Evolutionary conservation across 2,797 vertebrate genomes (phyloP), one percentile per base, ranked within the genome.

Genomic region (Aeoliscus strigatus): DNA sequence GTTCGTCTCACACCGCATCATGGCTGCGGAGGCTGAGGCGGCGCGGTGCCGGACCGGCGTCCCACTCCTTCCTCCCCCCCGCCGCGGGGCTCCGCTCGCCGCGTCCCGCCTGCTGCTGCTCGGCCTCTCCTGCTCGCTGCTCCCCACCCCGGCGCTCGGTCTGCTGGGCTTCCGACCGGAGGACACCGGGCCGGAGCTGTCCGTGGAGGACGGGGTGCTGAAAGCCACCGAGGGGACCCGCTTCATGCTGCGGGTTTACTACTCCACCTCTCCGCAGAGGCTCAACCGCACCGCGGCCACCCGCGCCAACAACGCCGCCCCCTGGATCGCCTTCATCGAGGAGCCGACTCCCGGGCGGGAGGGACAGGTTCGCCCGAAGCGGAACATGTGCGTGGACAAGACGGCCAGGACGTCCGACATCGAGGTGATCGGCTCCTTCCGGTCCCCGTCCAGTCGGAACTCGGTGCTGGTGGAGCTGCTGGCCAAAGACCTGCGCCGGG

Each of bases 151-250:
- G 30, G 90, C 90, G 75, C n/a, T n/a, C n/a, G n/a, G n/a, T n/a
- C 84, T 97, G 48, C 87, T 96, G 46, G 93, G 93, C 21, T 85
- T 98, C 57, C 84, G 94, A 32, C 93, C 94, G 2, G 94, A 98
- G 68, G 92, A 94, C 82, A 98, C 94, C 52, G 90, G 89, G n/a
- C n/a, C n/a, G 23, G 85, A 86, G 39, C 87, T 96, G 57, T 93
- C 90, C 39, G 89, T 98, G 62, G 91, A 91, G 59, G 86, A 90
- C 35, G 94, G 94, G 36, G 80, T 94, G 40, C 79, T 98, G 71
- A 90, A 85, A 46, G 92, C 92, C 23, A 90, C 88, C 5, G 94
- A 98, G 79, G 94, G 94, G 16, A 91, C 90, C 69, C 91, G 94
- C 53, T 97, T 96, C 84, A 85, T 91, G 37, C 83, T 97, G 67